These are phyloP conservation scores for Micromys minutus DNA, from an alignment of 2,113 vertebrate species.

Conservation along the genomic window DNA sequence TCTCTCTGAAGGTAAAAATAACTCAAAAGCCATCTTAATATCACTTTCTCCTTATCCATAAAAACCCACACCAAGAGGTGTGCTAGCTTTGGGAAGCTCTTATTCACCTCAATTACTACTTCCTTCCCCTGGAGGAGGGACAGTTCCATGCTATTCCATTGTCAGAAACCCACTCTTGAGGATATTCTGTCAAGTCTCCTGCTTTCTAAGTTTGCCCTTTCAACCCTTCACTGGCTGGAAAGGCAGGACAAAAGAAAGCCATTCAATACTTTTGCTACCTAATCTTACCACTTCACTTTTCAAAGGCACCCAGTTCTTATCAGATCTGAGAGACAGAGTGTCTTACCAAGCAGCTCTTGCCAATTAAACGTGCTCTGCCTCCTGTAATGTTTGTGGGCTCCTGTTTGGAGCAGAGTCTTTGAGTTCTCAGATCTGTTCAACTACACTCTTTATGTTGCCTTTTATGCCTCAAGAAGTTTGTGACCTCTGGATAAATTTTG, in stretches of 20 bases:
- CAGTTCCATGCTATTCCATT: background rate
- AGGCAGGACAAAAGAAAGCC: constrained; percentile 58
- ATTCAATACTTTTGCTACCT: constrained; percentile 65
- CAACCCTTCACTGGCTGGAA: constrained; percentile 44
- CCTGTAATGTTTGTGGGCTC: constrained; percentile 48
- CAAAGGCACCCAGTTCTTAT: constrained; percentile 62
- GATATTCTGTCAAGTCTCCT: constrained; percentile 34
- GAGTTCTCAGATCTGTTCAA: constrained; percentile 65
- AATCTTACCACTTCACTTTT: constrained; percentile 70
- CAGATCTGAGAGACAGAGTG: constrained; percentile 56
- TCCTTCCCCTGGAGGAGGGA: background rate
- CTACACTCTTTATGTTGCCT: constrained; percentile 51
- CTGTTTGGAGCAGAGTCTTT: constrained; percentile 65
- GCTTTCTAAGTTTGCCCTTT: constrained; percentile 53
- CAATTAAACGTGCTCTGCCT: constrained; percentile 69
- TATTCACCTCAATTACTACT: constrained; percentile 42
- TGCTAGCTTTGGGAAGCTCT: constrained; percentile 20
- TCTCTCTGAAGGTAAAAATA: constrained; percentile 60
- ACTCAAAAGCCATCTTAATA: constrained; percentile 39
- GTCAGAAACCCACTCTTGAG: constrained; percentile 42
- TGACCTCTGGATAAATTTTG: constrained; percentile 65
- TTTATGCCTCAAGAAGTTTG: constrained; percentile 50
- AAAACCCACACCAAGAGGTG: constrained; percentile 27
- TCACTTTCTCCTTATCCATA: background rate
- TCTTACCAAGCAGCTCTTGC: constrained; percentile 64